Evolutionary conservation across 2,797 vertebrate genomes (phyloP).

Genomic region (Leptatherina wallacei): DNA sequence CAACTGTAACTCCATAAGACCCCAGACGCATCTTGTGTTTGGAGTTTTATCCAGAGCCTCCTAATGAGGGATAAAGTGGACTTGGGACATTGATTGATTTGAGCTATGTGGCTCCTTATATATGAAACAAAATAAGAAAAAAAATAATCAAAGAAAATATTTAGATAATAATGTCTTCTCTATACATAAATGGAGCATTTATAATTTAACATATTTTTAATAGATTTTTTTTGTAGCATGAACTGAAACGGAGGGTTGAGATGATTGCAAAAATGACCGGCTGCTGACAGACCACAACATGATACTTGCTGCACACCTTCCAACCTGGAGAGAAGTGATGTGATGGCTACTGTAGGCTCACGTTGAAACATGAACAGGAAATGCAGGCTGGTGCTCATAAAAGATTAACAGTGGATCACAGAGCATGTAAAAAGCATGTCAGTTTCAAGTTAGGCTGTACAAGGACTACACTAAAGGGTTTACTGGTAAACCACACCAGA

Average conservation of each 20-base stretch:
- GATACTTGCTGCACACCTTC: constrained; percentile 21
- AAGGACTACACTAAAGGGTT: constrained; percentile 11
- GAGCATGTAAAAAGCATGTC: constrained; percentile 71
- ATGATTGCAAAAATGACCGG: constrained; percentile 11
- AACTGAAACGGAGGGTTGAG: constrained; percentile 12
- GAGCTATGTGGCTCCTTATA: background rate
- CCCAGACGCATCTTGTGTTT: background rate
- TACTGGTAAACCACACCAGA: constrained; percentile 41
- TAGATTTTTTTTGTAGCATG: background rate
- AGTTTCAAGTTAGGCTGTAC: constrained; percentile 40
- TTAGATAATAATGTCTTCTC: background rate
- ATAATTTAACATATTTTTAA: no score
- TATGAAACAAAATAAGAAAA: background rate
- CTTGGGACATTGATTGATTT: background rate
- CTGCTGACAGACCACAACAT: constrained; percentile 24
- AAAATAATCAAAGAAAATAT: background rate
- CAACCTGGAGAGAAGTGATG: constrained; percentile 8
- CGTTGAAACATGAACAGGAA: constrained; percentile 68
- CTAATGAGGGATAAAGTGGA: background rate
- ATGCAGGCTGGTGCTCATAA: constrained; percentile 59
- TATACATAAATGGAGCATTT: background rate
- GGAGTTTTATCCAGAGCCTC: background rate
- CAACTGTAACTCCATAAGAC: background rate
- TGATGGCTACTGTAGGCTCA: constrained; percentile 14
- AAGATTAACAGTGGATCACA: constrained; percentile 70